Base-by-base conservation (phyloP, 2,888 invertebrate species). In the Watsonalla cultraria region DNA sequence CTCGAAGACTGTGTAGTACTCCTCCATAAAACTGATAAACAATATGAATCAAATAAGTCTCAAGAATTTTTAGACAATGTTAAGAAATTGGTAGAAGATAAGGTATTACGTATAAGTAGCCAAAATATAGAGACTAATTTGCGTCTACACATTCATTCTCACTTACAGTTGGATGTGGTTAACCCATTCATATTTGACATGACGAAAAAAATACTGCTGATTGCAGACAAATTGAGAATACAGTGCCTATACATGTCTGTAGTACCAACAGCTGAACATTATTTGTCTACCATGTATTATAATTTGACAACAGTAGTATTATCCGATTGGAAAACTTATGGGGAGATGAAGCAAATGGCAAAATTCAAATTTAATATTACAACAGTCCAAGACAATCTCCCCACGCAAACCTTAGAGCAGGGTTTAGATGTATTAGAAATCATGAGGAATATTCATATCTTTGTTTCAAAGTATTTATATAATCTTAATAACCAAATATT, bases 321-420 rank as follows among this genome's bases (percentile, higher is more conserved):
- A 48, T 98, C 99, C 66, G 98, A 99, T 84, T 99, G 99, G 98
- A 96, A 96, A 82, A 98, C 98, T 0, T 99, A 99, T 78, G 96
- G 97, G 14, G 97, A 98, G 86, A 99, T 99, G 99, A 93, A 98
- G 57, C 95, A 96, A 76, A 92, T 99, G 81, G 99, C 98, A 0
- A 92, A 92, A 72, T 94, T 96, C 66, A 97, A 98, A 78, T 95
- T 97, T 69, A 93, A 94, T 57, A 85, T 99, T 39, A 91, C 92
- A 14, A 95, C 97, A 0, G 94, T 97, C n/a, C 96, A 98, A 75
- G 97, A 98, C 76, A 95, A 97, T 82, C 91, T 99, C 51, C 99
- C 99, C 0, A 97, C 97, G 68, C 98, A 99, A 82, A 98, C 98
- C 0, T 90, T 99, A 54, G 99, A 99, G 79, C 99, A 99, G 88